phyloP scores from a whole-genome alignment of 2,797 vertebrate species.

The Falco naumanni region DNA sequence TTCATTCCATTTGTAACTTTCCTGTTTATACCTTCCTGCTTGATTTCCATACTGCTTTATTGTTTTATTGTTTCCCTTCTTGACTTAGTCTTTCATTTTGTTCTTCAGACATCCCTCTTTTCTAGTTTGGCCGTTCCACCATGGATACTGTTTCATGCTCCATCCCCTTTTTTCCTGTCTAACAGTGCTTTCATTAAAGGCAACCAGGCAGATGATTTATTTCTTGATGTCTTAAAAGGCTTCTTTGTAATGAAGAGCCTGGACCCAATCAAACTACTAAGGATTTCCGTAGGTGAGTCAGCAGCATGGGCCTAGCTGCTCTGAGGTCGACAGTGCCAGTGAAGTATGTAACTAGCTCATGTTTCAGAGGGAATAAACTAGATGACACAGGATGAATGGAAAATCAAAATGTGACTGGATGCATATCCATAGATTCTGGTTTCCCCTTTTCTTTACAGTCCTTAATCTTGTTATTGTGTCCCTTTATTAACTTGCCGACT shows the following conservation, averaged over 20 bases:
- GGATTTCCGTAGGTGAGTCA: conserved; percentile 2
- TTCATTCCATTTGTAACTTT: not conserved
- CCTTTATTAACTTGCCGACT: not conserved
- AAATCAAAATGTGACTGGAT: not conserved
- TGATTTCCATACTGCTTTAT: not conserved
- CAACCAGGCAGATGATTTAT: conserved; percentile 37
- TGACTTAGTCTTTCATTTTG: not conserved
- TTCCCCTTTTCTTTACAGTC: not conserved
- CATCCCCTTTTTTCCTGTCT: not conserved
- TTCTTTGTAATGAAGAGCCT: conserved; percentile 27
- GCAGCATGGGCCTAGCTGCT: not conserved
- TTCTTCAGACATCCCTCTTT: not conserved
- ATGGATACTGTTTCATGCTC: conserved; percentile 2
- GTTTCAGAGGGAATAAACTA: not conserved
- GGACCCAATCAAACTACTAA: not conserved
- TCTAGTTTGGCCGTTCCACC: not conserved
- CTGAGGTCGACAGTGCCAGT: not conserved
- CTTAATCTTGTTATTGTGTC: not conserved
- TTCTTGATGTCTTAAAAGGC: conserved; percentile 21
- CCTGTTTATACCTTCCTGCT: conserved; percentile 5
- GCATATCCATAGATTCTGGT: not conserved
- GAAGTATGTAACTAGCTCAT: not conserved
- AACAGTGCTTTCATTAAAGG: conserved; percentile 9
- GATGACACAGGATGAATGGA: not conserved
- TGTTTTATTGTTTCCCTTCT: not conserved